Conservation (phyloP, 2,888 invertebrate genomes). For the Philereme vetulata region DNA sequence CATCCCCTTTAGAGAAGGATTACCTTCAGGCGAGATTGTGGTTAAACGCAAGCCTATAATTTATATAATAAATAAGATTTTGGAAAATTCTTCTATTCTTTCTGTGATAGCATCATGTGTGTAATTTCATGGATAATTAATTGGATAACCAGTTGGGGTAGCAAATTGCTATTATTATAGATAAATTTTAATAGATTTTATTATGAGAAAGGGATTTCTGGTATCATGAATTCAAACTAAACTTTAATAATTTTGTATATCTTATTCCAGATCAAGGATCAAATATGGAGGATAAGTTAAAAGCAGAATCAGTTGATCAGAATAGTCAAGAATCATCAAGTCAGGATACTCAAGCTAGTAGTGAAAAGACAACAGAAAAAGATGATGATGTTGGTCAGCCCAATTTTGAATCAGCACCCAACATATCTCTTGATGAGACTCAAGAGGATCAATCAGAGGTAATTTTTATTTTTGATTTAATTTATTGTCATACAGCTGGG, state of each 20-base stretch:
- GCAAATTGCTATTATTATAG: too few relatives aligned
- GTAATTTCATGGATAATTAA: too few relatives aligned
- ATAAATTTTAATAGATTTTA: too few relatives aligned
- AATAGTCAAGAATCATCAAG: slow-evolving; percentile 43
- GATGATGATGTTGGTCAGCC: slow-evolving; percentile 68
- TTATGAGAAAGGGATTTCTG: too few relatives aligned
- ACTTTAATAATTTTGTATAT: not conserved
- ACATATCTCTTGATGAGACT: slow-evolving; percentile 68
- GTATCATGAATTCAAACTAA: not conserved
- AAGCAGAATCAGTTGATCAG: slow-evolving; percentile 43
- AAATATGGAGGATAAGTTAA: slow-evolving; percentile 40
- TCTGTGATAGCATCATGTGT: too few relatives aligned
- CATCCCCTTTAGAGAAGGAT: too few relatives aligned
- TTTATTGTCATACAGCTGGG: too few relatives aligned
- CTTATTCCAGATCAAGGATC: slow-evolving; percentile 26
- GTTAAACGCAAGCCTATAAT: too few relatives aligned
- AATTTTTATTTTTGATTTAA: not conserved
- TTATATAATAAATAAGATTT: too few relatives aligned
- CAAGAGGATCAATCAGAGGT: slow-evolving; percentile 79
- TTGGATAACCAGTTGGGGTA: too few relatives aligned
- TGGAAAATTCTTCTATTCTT: too few relatives aligned
- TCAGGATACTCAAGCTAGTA: slow-evolving; percentile 38
- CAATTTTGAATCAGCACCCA: slow-evolving; percentile 81
- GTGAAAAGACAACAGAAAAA: slow-evolving; percentile 44
- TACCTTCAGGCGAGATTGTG: too few relatives aligned